These are phyloP conservation scores for Rhinolophus ferrumequinum DNA, from an alignment of 2,113 vertebrate species.

Conservation along the genomic window DNA sequence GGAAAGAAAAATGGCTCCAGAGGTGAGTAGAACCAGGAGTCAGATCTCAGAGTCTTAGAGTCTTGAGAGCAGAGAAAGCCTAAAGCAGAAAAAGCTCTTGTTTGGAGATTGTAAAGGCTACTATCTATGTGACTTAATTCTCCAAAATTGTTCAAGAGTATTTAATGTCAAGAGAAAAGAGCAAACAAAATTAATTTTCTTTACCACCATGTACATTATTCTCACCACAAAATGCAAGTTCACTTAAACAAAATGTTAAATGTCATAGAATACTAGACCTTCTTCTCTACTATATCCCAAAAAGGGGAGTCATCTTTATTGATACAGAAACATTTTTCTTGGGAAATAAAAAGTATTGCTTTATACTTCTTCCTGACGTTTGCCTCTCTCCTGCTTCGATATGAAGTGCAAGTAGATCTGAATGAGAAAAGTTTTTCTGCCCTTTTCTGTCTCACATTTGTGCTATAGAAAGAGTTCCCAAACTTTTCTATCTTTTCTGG, in stretches of 20 bases:
- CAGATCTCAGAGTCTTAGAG: not conserved
- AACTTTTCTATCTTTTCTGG: not conserved
- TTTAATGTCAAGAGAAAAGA: not conserved
- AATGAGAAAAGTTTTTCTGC: conserved; percentile 46
- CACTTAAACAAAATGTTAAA: conserved; percentile 57
- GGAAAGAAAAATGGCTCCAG: not conserved
- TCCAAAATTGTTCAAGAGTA: not conserved
- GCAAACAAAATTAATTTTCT: not conserved
- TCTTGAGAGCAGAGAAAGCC: not conserved
- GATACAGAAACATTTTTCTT: conserved; percentile 49
- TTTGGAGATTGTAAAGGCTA: not conserved
- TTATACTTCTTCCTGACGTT: not conserved
- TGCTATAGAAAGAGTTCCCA: not conserved
- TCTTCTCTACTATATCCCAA: not conserved
- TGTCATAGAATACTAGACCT: not conserved
- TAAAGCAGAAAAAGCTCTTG: not conserved
- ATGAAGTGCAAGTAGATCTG: conserved; percentile 47
- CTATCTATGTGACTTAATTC: not conserved
- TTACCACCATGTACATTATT: not conserved
- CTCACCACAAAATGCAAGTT: conserved; percentile 18
- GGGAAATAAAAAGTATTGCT: conserved; percentile 66
- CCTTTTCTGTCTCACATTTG: conserved; percentile 1
- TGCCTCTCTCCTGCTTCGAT: conserved; percentile 12
- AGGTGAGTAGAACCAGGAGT: not conserved
- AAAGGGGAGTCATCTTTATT: conserved; percentile 23